Percentiles rank a stretch among this genome's conserved stretches.
Evolutionary conservation across 2,888 invertebrate genomes (phyloP).

Genomic region (Furcula furcula): DNA sequence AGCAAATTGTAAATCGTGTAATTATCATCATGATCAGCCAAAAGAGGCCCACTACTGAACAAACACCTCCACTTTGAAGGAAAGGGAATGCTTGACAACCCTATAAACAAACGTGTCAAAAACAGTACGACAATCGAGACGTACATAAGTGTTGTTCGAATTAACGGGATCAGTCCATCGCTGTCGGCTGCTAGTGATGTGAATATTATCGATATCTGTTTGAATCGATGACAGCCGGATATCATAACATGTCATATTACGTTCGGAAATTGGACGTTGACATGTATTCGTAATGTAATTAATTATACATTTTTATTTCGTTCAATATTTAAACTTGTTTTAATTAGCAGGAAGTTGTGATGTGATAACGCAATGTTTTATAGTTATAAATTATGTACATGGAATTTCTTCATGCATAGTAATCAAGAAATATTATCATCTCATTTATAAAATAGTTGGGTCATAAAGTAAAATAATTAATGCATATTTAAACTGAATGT

Average conservation of each 20-base stretch:
- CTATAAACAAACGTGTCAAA: conserved; percentile 37
- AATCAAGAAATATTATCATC: too few species aligned
- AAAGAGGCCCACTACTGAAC: too few species aligned
- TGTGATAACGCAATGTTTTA: background rate
- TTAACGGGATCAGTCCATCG: conserved; percentile 41
- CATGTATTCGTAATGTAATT: background rate
- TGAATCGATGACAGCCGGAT: conserved; percentile 11
- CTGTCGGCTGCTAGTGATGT: conserved; percentile 34
- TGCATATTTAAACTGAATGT: too few species aligned
- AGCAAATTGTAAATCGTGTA: too few species aligned
- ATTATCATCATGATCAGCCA: too few species aligned
- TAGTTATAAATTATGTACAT: too few species aligned
- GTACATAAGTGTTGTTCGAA: conserved; percentile 42
- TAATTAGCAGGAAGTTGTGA: background rate
- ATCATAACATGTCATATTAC: conserved; percentile 10
- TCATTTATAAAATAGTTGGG: too few species aligned
- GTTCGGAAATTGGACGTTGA: background rate
- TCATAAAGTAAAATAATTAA: too few species aligned
- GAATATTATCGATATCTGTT: conserved; percentile 25
- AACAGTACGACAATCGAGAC: conserved; percentile 40
- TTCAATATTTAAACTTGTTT: background rate
- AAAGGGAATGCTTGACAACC: too few species aligned
- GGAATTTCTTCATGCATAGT: too few species aligned
- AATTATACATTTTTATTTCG: background rate
- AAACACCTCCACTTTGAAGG: too few species aligned